Evolutionary conservation across 2,797 vertebrate genomes (phyloP).

Genomic region (Microhierax caerulescens): DNA sequence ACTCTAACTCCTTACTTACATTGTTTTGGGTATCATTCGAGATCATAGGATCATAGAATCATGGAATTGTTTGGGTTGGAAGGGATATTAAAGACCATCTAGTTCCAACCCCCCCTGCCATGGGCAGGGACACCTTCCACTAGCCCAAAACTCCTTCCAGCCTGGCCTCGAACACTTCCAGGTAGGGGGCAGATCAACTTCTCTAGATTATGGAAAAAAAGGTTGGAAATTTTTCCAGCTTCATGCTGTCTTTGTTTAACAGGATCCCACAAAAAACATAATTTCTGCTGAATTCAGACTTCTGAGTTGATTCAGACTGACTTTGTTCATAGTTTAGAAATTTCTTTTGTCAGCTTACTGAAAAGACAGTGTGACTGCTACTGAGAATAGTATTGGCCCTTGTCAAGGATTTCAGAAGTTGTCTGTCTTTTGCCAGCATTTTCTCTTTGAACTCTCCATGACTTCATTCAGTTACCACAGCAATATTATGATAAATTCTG

Average conservation of each 20-base stretch:
- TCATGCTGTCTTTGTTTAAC: neutral
- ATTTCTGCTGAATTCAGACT: neutral
- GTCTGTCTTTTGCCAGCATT: neutral
- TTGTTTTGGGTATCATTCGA: neutral
- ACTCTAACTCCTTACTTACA: neutral
- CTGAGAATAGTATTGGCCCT: neutral
- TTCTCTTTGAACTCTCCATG: neutral
- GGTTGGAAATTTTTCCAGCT: neutral
- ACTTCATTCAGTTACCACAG: neutral
- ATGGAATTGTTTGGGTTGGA: neutral
- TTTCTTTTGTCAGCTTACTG: neutral
- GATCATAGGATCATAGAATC: neutral
- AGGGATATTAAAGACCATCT: neutral
- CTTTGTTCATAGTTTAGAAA: neutral
- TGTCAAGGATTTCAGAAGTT: neutral
- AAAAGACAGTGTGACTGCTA: neutral
- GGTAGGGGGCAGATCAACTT: neutral
- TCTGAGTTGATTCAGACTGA: neutral
- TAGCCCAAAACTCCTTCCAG: neutral
- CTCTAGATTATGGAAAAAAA: neutral
- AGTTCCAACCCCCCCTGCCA: neutral
- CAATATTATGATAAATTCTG: neutral
- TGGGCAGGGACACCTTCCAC: neutral
- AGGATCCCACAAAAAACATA: neutral
- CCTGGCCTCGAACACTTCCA: neutral